These are phyloP conservation scores for Platycheirus rosarum DNA, from an alignment of 2,888 invertebrate species.

Conservation along the genomic window DNA sequence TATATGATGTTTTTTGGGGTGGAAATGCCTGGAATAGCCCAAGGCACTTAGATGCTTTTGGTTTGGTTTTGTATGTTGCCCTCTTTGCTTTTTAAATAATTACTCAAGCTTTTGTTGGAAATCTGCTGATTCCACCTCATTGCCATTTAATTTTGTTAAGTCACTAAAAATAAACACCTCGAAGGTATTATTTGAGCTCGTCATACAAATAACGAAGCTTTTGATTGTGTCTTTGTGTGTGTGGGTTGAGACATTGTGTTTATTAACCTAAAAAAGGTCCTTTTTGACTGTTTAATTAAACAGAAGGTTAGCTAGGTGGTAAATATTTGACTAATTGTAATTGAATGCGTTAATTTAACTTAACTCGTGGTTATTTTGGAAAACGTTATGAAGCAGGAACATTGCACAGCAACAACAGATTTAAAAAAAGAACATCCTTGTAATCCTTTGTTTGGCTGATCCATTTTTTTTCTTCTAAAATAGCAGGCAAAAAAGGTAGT, in stretches of 20 bases:
- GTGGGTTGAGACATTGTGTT: conserved; percentile 28
- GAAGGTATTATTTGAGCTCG: conserved; percentile 31
- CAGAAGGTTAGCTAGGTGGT: conserved; percentile 36
- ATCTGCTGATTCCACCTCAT: conserved; percentile 83
- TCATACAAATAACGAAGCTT: conserved; percentile 13
- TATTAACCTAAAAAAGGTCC: conserved; percentile 34
- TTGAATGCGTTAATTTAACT: conserved; percentile 65
- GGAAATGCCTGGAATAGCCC: conserved; percentile 55
- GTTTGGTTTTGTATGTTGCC: conserved; percentile 29
- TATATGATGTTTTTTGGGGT: conserved; percentile 38
- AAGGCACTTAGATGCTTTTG: conserved; percentile 52
- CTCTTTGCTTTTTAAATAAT: conserved; percentile 67
- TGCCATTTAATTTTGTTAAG: conserved; percentile 82
- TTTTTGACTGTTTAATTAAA: conserved; percentile 56
- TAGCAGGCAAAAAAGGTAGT: conserved; percentile 14
- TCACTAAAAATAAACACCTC: conserved; percentile 80
- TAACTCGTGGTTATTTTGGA: conserved; percentile 13
- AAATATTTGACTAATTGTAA: conserved; percentile 70
- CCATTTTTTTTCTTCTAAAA: too few species aligned
- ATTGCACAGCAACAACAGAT: not conserved
- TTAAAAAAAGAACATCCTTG: conserved; percentile 8
- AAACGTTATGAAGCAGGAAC: not conserved
- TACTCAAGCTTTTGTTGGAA: conserved; percentile 78
- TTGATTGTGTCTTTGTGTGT: too few species aligned
- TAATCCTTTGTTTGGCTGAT: conserved; percentile 11